Base-by-base conservation (phyloP, 1,140 invertebrate genomes). In the Thaumetopoea pityocampa region DNA sequence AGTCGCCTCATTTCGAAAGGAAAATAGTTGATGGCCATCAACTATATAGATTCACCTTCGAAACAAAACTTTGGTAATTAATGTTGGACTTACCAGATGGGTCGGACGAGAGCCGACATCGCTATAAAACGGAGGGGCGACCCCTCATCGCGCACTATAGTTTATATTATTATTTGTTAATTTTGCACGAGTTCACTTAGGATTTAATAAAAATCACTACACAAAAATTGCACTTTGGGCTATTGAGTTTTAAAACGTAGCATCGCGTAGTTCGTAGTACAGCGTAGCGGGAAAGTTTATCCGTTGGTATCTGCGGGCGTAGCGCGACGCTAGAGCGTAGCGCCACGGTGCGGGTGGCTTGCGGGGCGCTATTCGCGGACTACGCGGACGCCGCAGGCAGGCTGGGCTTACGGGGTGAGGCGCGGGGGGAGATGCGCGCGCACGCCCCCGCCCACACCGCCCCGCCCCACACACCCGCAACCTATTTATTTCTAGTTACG, bases 401-500 rank as follows among this genome's bases (percentile, higher is more conserved):
- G 62, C 51, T 36, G 55, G 22, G 46, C 46, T 48, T 41, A 65
- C 55, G 61, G 53, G 51, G 47, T 28, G 51, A 52, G 47, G 61
- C 49, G 34, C 42, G 28, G 18, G 19, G n/a, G 62, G 47, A 33
- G 42, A 33, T 62, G 64, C 67, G 67, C 69, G 73, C 76, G 71
- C 76, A 74, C 66, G 65, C 67, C 66, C 56, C 70, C 61, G 70
- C 76, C 79, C 72, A 71, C 67, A 49, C 64, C 67, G 67, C 63
- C 66, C 77, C 79, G 71, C 74, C 74, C 74, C 74, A 68, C 74
- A 72, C 68, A 79, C 76, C 79, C 79, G 77, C 79, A 83, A 83
- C 79, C 79, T 83, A 83, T 83, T 83, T 83, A 79, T 81, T 80
- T 77, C 79, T 83, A 79, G 79, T 83, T 83, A 83, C 79, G 79